These are phyloP conservation scores for Cotesia glomerata DNA, from an alignment of 1,140 invertebrate genomes.

Conservation along the genomic window DNA sequence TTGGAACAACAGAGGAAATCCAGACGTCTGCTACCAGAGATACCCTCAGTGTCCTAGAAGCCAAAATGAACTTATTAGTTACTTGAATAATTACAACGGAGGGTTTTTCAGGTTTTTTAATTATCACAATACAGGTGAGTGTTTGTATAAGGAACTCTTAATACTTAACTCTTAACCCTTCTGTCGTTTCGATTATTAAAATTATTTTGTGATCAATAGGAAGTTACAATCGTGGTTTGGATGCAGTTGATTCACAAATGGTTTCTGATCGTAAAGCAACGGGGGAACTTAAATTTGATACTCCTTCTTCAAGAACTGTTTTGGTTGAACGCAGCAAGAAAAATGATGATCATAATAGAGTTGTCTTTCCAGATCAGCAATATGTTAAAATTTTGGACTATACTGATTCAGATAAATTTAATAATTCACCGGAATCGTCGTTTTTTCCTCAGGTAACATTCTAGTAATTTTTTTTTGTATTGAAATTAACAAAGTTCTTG, in stretches of 20 bases:
- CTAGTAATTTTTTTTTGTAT: background rate
- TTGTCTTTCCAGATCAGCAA: conserved; percentile 44
- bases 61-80: conserved; percentile 73
- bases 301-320: background rate
- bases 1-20: conserved; percentile 69
- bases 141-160: background rate
- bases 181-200: background rate
- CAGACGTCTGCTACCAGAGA: conserved; percentile 68
- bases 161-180: background rate
- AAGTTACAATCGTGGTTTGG: conserved; percentile 12
- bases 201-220: background rate
- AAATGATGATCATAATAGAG: conserved; percentile 15
- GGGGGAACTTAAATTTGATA: conserved; percentile 36
- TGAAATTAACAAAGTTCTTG: background rate
- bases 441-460: conserved; percentile 42
- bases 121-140: conserved; percentile 18
- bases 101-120: conserved; percentile 83
- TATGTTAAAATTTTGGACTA: conserved; percentile 25
- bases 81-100: conserved; percentile 85
- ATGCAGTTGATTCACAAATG: conserved; percentile 19
- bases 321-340: conserved; percentile 13
- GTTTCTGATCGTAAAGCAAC: conserved; percentile 31
- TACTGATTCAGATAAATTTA: background rate
- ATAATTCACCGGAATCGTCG: background rate
- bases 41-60: conserved; percentile 78